phyloP scores from a whole-genome alignment of 2,888 invertebrate genomes.

The Mythimna impura region DNA sequence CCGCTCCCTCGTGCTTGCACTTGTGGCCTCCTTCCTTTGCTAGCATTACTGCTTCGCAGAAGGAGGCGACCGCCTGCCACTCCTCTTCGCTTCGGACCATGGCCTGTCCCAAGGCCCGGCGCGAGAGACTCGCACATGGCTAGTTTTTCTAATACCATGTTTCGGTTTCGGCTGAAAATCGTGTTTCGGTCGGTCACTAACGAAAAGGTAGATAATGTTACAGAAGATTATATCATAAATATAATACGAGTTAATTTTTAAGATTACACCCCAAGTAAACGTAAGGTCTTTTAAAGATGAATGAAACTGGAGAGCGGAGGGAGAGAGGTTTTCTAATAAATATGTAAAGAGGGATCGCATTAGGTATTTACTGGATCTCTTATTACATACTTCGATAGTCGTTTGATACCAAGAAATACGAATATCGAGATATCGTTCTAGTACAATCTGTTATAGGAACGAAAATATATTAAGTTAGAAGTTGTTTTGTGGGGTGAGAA shows the following conservation, averaged over 20 bases:
- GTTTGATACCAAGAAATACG: conserved; percentile 13
- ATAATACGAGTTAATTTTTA: conserved; percentile 12
- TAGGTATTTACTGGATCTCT: conserved; percentile 22
- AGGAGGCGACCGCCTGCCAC: too few species aligned
- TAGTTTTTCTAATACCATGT: too few species aligned
- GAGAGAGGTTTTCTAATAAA: conserved; percentile 35
- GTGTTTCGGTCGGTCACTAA: too few species aligned
- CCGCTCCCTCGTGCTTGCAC: too few species aligned
- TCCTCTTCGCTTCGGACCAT: too few species aligned
- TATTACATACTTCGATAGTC: conserved; percentile 31
- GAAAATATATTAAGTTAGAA: too few species aligned
- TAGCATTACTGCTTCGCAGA: too few species aligned
- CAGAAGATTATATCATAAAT: conserved; percentile 36
- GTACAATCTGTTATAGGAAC: conserved; percentile 8
- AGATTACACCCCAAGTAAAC: conserved; percentile 18
- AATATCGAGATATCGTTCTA: conserved; percentile 12
- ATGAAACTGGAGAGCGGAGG: conserved; percentile 16
- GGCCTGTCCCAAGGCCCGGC: too few species aligned
- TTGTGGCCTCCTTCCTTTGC: too few species aligned
- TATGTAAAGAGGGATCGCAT: conserved; percentile 32
- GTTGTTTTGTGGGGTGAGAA: not conserved
- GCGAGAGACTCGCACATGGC: too few species aligned
- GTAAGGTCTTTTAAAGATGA: conserved; percentile 22
- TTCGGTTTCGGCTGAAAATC: too few species aligned
- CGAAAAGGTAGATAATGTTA: conserved; percentile 8